Evolutionary conservation across 1,140 invertebrate genomes (phyloP), one percentile per base, ranked within the genome.

Genomic region (Brachionus plicatilis): DNA sequence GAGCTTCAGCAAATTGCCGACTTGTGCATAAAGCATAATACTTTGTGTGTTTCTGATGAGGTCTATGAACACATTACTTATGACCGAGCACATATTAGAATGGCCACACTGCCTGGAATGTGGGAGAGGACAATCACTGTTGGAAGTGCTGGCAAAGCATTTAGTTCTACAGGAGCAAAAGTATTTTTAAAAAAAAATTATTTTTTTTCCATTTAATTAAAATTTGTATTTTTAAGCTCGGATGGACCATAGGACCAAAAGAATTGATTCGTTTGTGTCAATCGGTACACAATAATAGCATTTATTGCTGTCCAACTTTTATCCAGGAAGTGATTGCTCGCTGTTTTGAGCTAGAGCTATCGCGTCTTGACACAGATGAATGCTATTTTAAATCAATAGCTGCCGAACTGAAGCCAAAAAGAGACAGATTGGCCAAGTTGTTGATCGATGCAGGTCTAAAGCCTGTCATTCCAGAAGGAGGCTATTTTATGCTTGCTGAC

Each of bases 41-140:
- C 94, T 6, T 89, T 99, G 6, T 96, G 95, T 83, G 90, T 99
- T 24, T 93, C 95, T 7, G 97, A 99, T 90, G 97, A 99, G 90
- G 97, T 99, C 1, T 99, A 99, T 86, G 97, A 99, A 90, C 98
- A 96, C 95, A 92, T 99, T 86, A 93, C 96, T 20, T 99, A 95
- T 88, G 93, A 93, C 1, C 91, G 92, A 60, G 91, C 95, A 88
- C 97, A 98, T 90, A 92, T 96, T 84, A 92, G 95, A 87, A 97
- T 98, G 89, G 95, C 94, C n/a, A 94, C 95, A 0, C 88, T 99
- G 9, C 96, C 97, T 14, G 95, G 91, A 5, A 99, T 99, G 97
- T 99, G 95, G 93, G 95, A 99, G 84, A 92, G 97, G 79, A 99
- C 97, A 0, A 93, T 99, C 24, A 98, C 97, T 0, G 93, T 99